Evolutionary conservation across 1,140 invertebrate genomes (phyloP).

Genomic region (Cecropterus lyciades): DNA sequence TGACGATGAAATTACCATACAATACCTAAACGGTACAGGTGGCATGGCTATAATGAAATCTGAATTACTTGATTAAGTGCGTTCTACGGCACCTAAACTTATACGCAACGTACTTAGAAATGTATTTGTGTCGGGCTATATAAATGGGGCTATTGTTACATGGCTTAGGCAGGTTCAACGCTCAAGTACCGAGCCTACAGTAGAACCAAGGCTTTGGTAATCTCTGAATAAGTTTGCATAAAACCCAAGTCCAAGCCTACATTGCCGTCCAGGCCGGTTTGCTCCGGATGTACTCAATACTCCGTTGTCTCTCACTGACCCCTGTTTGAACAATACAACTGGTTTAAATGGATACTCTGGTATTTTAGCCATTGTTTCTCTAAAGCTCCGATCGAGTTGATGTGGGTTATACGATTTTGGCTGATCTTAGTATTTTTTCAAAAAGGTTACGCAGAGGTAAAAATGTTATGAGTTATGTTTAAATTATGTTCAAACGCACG

Average conservation of each 20-base stretch:
- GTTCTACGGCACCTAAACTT: not conserved
- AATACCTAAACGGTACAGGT: too few relatives aligned
- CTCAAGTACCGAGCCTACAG: conserved; percentile 19
- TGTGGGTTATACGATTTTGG: not conserved
- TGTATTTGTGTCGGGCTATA: conserved; percentile 4
- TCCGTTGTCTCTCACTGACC: conserved; percentile 41
- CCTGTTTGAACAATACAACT: conserved; percentile 45
- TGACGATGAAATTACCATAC: too few relatives aligned
- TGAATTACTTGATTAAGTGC: too few relatives aligned
- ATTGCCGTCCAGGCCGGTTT: conserved; percentile 24
- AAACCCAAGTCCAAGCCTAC: conserved; percentile 27
- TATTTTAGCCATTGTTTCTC: conserved; percentile 36
- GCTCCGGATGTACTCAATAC: conserved; percentile 44
- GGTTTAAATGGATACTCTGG: conserved; percentile 46
- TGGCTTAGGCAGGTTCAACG: conserved; percentile 15
- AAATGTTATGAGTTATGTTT: too few relatives aligned
- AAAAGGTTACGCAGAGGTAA: too few relatives aligned
- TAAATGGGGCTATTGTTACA: conserved; percentile 17
- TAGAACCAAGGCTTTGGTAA: conserved; percentile 12
- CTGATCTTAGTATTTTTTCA: too few relatives aligned
- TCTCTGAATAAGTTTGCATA: conserved; percentile 28
- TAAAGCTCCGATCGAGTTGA: conserved; percentile 4
- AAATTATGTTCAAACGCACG: too few relatives aligned
- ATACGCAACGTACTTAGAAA: not conserved
- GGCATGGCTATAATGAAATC: too few relatives aligned